Evolutionary conservation across 1,140 invertebrate genomes (phyloP), one percentile per base, ranked within the genome.

Genomic region (Trichoplusia ni): DNA sequence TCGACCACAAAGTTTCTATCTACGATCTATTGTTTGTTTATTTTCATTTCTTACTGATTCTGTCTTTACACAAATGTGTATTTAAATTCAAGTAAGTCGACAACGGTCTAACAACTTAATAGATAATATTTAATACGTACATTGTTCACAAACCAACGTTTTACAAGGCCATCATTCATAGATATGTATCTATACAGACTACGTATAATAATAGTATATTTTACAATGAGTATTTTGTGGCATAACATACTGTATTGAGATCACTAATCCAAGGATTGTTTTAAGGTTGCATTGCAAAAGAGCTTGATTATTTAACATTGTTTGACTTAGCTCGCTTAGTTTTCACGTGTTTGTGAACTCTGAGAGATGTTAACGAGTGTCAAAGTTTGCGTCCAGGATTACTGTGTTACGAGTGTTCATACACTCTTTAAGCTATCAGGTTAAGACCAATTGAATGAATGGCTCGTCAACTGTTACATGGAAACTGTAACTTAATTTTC

Each of bases 141-240:
- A 60, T 60, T 59, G 40, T 67, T 71, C 58, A 72, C 46, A 38
- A 46, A 31, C 47, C 47, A 66, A 59, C 64, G 49, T 40, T 19
- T 31, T 40, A 58, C 68, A 71, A 71, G 71, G 69, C 47, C 69
- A 64, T 18, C 31, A 31, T 56, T 64, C 42, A 63, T 71, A 64
- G 68, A 74, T 74, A 74, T 66, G 63, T 67, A 74, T 73, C 71
- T 73, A 54, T 37, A 61, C 56, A 49, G 60, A 64, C 54, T 59
- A 38, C 38, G 54, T 44, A 44, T 44, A 58, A 58, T 58, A 58
- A 58, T 42, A 58, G 37, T 58, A 23, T 58, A 58, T 31, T 56
- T 56, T 56, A 56, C 53, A 56, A 42, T 56, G 35, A 56, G 14
- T 27, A 58, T 58, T 58, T 58, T 58, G 31, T 54, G 35, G 31